Evolutionary conservation across 2,113 vertebrate genomes (phyloP).

Genomic region (Hippocampus zosterae): DNA sequence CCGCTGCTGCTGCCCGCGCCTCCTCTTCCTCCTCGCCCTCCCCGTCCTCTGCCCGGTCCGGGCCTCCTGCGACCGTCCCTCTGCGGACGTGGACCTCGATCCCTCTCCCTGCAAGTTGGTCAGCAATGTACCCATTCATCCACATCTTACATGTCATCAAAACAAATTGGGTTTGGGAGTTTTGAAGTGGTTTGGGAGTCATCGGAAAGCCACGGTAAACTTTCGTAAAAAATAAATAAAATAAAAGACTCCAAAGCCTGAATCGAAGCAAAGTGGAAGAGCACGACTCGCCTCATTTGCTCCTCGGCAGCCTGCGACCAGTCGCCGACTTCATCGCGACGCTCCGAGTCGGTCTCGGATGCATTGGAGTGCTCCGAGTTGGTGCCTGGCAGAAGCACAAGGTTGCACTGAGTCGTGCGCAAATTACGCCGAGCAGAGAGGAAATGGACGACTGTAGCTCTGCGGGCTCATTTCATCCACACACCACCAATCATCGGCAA

Average conservation of each 20-base stretch:
- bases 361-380: conserved; percentile 96
- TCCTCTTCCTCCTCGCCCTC: conserved; percentile 85
- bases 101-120: conserved; percentile 73
- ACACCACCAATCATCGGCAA: too few species aligned
- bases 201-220: too few species aligned
- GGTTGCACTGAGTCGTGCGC: background rate
- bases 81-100: conserved; percentile 78
- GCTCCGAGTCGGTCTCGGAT: conserved; percentile 96
- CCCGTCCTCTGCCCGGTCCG: conserved; percentile 78
- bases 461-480: too few species aligned
- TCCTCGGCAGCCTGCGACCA: conserved; percentile 94
- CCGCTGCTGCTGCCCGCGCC: too few species aligned
- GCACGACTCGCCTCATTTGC: conserved; percentile 61
- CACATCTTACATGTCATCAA: background rate
- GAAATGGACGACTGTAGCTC: too few species aligned
- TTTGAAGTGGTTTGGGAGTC: too few species aligned
- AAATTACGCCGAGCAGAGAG: background rate
- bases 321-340: conserved; percentile 93
- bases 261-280: background rate
- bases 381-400: conserved; percentile 74
- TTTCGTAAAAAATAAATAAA: too few species aligned
- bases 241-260: too few species aligned
- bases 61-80: conserved; percentile 86
- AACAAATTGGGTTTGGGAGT: background rate
- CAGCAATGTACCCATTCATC: background rate